These are phyloP conservation scores for Caradrina clavipalpis DNA, from an alignment of 2,888 invertebrate genomes.

Conservation along the genomic window DNA sequence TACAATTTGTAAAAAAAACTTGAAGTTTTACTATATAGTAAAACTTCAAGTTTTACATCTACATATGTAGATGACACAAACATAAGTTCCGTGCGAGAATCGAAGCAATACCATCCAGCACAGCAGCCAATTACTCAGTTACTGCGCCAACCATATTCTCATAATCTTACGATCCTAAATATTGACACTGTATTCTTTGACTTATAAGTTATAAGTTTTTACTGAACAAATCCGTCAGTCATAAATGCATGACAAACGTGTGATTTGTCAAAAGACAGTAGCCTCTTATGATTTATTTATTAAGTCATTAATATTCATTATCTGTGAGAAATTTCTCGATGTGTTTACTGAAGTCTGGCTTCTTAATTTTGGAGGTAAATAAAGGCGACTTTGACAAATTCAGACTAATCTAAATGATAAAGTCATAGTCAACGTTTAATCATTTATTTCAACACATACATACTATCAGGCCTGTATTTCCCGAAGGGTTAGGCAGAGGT, in stretches of 20 bases:
- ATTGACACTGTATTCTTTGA: background rate
- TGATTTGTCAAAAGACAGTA: slow-evolving; percentile 51
- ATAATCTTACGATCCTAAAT: background rate
- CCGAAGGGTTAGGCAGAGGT: no score
- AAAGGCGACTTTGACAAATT: background rate
- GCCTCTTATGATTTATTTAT: slow-evolving; percentile 56
- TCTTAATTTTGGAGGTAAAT: slow-evolving; percentile 39
- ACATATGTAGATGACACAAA: no score
- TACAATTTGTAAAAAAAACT: no score
- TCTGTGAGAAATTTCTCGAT: slow-evolving; percentile 58
- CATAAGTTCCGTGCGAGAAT: no score
- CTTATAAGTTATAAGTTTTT: background rate
- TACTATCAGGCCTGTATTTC: no score
- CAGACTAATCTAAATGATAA: background rate
- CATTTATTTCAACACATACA: no score
- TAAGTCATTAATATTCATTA: slow-evolving; percentile 60
- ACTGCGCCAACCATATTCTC: no score
- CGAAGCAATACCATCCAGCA: no score
- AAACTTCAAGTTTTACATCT: no score
- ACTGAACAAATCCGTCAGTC: slow-evolving; percentile 9
- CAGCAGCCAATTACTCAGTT: no score
- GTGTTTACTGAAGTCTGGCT: slow-evolving; percentile 29
- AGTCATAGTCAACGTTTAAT: no score
- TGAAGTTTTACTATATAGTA: no score
- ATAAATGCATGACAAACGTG: slow-evolving; percentile 46